Conservation (phyloP, 2,888 invertebrate genomes). For the Troilus luridus region DNA sequence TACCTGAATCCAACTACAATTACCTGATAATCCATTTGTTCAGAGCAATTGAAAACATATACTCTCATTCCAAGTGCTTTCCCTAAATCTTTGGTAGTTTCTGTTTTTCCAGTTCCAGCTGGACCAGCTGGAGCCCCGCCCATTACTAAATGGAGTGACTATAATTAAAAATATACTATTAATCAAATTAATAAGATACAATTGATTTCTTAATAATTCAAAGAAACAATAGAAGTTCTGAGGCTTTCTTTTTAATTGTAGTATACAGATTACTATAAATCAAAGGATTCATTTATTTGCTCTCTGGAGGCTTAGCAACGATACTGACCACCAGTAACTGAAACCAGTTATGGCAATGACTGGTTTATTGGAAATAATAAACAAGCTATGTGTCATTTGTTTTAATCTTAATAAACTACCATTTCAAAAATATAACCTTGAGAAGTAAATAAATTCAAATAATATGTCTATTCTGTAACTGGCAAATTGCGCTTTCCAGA, state of each 20-base stretch:
- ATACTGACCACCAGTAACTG: no score
- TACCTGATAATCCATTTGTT: conserved; percentile 95
- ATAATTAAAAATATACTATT: conserved; percentile 62
- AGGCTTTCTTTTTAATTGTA: not conserved
- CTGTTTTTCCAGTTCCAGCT: conserved; percentile 96
- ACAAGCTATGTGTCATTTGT: no score
- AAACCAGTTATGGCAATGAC: no score
- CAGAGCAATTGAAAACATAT: conserved; percentile 97
- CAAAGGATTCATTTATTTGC: no score
- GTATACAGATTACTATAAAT: no score
- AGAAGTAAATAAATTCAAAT: no score
- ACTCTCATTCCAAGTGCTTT: conserved; percentile 96
- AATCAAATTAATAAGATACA: not conserved
- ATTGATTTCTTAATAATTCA: not conserved
- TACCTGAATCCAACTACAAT: not conserved
- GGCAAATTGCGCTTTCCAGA: no score
- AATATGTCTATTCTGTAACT: no score
- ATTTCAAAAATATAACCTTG: no score
- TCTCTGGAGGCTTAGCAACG: no score
- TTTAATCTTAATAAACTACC: no score
- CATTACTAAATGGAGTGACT: conserved; percentile 93
- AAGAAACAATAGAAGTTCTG: not conserved
- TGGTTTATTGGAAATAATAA: no score
- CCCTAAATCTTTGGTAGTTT: conserved; percentile 96
- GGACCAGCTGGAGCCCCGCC: conserved; percentile 98